Percentiles rank a stretch among this genome's conserved stretches.
These are phyloP conservation scores for Tragelaphus eurycerus DNA, from an alignment of 2,797 vertebrate species.

Conservation along the genomic window DNA sequence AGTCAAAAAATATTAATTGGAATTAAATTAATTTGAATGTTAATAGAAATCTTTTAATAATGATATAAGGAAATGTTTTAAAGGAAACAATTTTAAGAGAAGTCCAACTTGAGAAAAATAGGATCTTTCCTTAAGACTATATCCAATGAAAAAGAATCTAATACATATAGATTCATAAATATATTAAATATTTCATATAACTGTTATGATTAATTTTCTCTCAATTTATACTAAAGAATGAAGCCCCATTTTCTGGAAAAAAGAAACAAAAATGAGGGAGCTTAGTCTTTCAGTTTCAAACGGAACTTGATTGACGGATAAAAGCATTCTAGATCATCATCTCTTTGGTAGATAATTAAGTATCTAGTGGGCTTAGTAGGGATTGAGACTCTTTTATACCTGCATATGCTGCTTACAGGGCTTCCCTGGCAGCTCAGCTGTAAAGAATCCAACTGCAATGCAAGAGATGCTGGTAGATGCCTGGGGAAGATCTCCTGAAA, in stretches of 20 bases:
- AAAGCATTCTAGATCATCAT: not conserved
- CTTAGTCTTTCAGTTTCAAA: not conserved
- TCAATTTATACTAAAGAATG: not conserved
- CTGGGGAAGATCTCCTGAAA: not conserved
- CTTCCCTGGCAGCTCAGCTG: not conserved
- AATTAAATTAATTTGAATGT: conserved; percentile 8
- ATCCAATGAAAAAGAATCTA: not conserved
- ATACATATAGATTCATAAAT: not conserved
- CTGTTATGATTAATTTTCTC: not conserved
- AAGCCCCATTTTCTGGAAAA: not conserved
- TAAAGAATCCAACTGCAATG: not conserved
- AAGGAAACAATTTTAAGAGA: not conserved
- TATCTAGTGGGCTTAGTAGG: not conserved
- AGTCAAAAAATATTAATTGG: not conserved
- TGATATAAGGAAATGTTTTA: not conserved
- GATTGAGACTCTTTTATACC: not conserved
- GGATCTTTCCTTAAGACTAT: not conserved
- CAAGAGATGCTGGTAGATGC: not conserved
- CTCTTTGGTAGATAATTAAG: not conserved
- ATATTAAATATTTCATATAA: not conserved
- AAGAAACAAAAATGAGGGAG: not conserved
- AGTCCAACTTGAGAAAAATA: not conserved
- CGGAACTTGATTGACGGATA: not conserved
- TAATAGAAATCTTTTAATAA: not conserved
- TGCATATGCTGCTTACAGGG: not conserved